Conservation (phyloP, 1,140 invertebrate species). For the Drosophila mauritiana region DNA sequence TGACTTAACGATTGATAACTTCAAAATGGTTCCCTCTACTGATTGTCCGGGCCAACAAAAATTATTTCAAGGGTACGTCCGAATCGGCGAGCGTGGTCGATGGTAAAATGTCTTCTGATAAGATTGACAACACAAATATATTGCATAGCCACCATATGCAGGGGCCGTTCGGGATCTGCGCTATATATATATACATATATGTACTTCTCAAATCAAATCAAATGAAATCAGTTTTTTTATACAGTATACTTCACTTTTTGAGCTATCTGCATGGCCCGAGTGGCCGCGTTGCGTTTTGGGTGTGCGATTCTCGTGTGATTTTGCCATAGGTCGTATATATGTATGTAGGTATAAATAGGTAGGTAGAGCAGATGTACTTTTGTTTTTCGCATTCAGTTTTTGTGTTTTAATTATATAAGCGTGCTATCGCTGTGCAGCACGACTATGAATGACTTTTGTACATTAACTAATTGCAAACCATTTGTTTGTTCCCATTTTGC, state of each 20-base stretch:
- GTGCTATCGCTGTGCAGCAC: slow-evolving; percentile 70
- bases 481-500: slow-evolving; percentile 34
- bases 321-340: slow-evolving; percentile 56
- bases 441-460: slow-evolving; percentile 57
- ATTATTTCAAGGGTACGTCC: slow-evolving; percentile 66
- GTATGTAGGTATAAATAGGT: slow-evolving; percentile 26
- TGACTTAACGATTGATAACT: slow-evolving; percentile 65
- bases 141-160: slow-evolving; percentile 46
- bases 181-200: slow-evolving; percentile 6
- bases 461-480: slow-evolving; percentile 69
- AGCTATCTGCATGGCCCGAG: slow-evolving; percentile 63
- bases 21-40: slow-evolving; percentile 40
- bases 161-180: slow-evolving; percentile 23
- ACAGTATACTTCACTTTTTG: slow-evolving; percentile 26
- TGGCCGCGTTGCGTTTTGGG: slow-evolving; percentile 63
- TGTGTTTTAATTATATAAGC: slow-evolving; percentile 70
- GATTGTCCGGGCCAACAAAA: slow-evolving; percentile 35
- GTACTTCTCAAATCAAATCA: slow-evolving; percentile 19
- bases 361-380: slow-evolving; percentile 43
- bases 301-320: slow-evolving; percentile 65
- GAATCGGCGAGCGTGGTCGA: slow-evolving; percentile 34
- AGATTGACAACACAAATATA: slow-evolving; percentile 77
- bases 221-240: slow-evolving; percentile 34
- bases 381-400: slow-evolving; percentile 42
- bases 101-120: slow-evolving; percentile 64